Conservation (phyloP, 2,888 invertebrate species). For the Pemphredon lugubris region DNA sequence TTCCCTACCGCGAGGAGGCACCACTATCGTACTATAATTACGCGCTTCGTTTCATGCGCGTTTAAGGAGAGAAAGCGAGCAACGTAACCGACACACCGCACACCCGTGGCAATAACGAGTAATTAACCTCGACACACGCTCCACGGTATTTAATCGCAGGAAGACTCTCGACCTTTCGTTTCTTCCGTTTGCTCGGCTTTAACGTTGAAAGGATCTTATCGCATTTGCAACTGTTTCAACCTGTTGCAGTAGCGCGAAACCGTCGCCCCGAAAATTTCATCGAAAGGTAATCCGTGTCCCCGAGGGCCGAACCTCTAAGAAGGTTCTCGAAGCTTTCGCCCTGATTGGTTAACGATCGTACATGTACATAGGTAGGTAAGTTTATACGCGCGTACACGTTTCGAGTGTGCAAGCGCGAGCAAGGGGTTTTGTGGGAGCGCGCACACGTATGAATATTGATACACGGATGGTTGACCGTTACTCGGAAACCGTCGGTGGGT, state of each 20-base stretch:
- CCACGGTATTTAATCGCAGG: not conserved
- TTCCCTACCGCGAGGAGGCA: too few relatives aligned
- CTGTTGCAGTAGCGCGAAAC: constrained; percentile 50
- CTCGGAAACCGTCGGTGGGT: constrained; percentile 74
- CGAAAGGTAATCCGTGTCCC: constrained; percentile 36
- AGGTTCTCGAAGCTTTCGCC: constrained; percentile 27
- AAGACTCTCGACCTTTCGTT: not conserved
- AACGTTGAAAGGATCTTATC: constrained; percentile 30
- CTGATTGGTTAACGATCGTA: constrained; percentile 16
- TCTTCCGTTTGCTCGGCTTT: not conserved
- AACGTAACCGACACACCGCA: too few relatives aligned
- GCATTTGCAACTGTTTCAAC: constrained; percentile 53
- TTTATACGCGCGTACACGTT: too few relatives aligned
- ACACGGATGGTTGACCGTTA: constrained; percentile 60
- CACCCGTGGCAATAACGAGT: too few relatives aligned
- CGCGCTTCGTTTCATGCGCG: too few relatives aligned
- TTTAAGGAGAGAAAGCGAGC: too few relatives aligned
- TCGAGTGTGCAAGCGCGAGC: too few relatives aligned
- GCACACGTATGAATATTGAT: constrained; percentile 6
- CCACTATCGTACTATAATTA: too few relatives aligned
- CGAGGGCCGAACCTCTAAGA: constrained; percentile 37
- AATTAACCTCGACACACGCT: not conserved
- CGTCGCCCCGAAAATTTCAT: constrained; percentile 41
- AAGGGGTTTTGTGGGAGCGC: not conserved
- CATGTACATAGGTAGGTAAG: constrained; percentile 4